Conservation (phyloP, 2,113 vertebrate genomes). For the Tachycineta bicolor region DNA sequence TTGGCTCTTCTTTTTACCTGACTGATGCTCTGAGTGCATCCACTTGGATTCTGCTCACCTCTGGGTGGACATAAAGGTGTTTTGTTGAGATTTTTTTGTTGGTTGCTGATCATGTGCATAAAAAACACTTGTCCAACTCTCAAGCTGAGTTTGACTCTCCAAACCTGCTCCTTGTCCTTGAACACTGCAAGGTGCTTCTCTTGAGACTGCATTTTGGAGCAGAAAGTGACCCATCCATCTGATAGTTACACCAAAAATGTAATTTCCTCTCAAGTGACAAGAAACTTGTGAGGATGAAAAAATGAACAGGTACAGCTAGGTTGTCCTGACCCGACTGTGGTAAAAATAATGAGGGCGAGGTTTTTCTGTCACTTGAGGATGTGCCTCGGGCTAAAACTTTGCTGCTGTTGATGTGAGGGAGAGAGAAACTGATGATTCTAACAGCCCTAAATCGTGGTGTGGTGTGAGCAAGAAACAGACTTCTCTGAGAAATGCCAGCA, state of each 20-base stretch:
- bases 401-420: not conserved
- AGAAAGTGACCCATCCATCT: not conserved
- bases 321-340: not conserved
- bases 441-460: not conserved
- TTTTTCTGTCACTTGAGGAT: not conserved
- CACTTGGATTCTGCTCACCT: not conserved
- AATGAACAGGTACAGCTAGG: not conserved
- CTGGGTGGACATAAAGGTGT: not conserved
- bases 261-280: not conserved
- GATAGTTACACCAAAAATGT: not conserved
- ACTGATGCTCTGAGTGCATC: not conserved
- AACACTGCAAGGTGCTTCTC: not conserved
- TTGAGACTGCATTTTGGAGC: not conserved
- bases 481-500: not conserved
- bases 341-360: not conserved
- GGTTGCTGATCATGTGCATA: not conserved
- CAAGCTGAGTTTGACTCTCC: not conserved
- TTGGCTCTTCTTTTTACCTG: not conserved
- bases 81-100: not conserved
- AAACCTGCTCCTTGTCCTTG: not conserved
- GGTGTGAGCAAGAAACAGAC: not conserved
- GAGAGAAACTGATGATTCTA: not conserved
- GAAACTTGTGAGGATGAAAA: not conserved
- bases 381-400: not conserved
- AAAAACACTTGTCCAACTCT: not conserved